phyloP scores from a whole-genome alignment of 2,888 invertebrate genomes.

The Eudemis profundana region DNA sequence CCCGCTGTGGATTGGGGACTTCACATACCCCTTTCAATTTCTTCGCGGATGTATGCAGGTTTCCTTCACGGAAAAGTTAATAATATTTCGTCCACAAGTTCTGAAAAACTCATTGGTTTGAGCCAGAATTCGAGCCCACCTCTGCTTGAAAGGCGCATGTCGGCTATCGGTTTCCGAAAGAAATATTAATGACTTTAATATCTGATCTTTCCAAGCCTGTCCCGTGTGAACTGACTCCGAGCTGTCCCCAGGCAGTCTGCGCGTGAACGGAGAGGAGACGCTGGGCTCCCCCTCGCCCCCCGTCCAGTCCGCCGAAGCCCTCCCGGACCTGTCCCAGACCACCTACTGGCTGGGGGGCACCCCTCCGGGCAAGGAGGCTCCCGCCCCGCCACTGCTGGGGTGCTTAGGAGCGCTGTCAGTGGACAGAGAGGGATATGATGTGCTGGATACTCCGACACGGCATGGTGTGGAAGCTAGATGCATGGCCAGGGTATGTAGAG shows the following conservation, averaged over 20 bases:
- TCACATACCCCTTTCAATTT: too few relatives aligned
- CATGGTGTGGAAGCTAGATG: slow-evolving; percentile 91
- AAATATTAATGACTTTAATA: too few relatives aligned
- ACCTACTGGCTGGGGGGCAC: slow-evolving; percentile 94
- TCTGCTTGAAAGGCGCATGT: too few relatives aligned
- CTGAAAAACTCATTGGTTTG: too few relatives aligned
- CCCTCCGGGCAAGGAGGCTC: slow-evolving; percentile 86
- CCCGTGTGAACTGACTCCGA: slow-evolving; percentile 34
- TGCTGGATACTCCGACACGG: slow-evolving; percentile 85
- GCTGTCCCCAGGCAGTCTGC: slow-evolving; percentile 85
- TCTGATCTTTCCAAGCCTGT: not conserved
- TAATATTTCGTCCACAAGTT: too few relatives aligned
- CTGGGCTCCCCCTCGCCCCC: slow-evolving; percentile 88
- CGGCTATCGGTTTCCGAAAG: too few relatives aligned
- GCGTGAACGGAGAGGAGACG: slow-evolving; percentile 89
- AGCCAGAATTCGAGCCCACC: too few relatives aligned
- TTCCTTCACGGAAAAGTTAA: too few relatives aligned
- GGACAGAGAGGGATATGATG: slow-evolving; percentile 87
- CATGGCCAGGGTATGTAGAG: slow-evolving; percentile 85
- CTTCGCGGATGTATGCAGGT: too few relatives aligned
- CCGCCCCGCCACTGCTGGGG: slow-evolving; percentile 87
- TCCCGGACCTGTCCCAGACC: slow-evolving; percentile 88
- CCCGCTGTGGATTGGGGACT: too few relatives aligned
- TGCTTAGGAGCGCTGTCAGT: slow-evolving; percentile 90
- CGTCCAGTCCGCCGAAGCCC: slow-evolving; percentile 80